Percentiles rank a stretch among this genome's conserved stretches.
Conservation (phyloP, 1,140 invertebrate species). For the Scaptodrosophila lebanonensis region DNA sequence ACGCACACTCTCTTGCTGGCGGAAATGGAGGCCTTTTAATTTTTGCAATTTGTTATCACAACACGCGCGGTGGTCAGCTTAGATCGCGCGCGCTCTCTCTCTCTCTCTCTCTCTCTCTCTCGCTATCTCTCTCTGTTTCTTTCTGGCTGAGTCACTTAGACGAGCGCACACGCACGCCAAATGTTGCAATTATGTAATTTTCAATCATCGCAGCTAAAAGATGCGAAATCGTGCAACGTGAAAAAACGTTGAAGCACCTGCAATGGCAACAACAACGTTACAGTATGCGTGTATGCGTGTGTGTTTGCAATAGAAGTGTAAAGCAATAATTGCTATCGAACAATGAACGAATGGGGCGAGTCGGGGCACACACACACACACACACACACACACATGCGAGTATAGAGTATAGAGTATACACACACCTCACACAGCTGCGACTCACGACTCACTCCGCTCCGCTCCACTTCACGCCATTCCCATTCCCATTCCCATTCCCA, state of each 20-base stretch:
- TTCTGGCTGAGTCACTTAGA: not conserved
- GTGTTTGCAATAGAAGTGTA: conserved; percentile 56
- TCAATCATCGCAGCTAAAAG: conserved; percentile 69
- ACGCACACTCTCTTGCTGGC: too few species aligned
- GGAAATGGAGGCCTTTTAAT: conserved; percentile 46
- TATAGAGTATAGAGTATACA: too few species aligned
- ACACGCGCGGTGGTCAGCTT: conserved; percentile 30
- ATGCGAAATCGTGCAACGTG: conserved; percentile 57
- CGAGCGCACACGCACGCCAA: not conserved
- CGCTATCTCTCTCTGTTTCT: not conserved
- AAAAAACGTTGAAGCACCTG: conserved; percentile 62
- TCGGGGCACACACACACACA: too few species aligned
- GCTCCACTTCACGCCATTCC: conserved; percentile 12
- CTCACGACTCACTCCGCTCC: conserved; percentile 11
- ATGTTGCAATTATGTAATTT: conserved; percentile 70
- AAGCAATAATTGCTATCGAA: conserved; percentile 67
- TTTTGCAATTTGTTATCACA: conserved; percentile 45
- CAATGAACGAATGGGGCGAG: conserved; percentile 41
- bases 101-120: not conserved
- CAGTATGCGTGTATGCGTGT: conserved; percentile 9
- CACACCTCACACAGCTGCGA: too few species aligned
- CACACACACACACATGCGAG: too few species aligned
- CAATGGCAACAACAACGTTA: conserved; percentile 27
- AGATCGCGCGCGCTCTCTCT: not conserved
- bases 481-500: conserved; percentile 7